phyloP scores from a whole-genome alignment of 30 jellyfish, hydroid and myxozoan species.

The Aurelia aurita complex sp. Pacific region DNA sequence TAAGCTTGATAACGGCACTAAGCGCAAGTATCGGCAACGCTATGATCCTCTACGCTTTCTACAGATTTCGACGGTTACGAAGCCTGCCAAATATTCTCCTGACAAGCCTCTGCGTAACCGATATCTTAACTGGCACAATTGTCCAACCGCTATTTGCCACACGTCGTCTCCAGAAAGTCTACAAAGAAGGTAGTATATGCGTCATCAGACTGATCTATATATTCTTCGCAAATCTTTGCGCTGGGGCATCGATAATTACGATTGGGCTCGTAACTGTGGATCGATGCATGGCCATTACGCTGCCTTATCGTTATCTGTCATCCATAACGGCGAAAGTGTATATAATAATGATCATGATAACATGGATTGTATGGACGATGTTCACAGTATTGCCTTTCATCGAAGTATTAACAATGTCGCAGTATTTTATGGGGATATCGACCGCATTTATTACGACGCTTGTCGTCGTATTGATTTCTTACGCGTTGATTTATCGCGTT shows the following conservation, averaged over 20 bases:
- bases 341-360: not conserved
- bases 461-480: conserved; percentile 24
- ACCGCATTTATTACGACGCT: conserved; percentile 11
- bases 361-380: conserved; percentile 45
- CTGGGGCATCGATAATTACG: conserved; percentile 58
- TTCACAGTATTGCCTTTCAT: conserved; percentile 51
- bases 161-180: conserved; percentile 39
- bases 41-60: conserved; percentile 37
- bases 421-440: conserved; percentile 44
- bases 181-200: conserved; percentile 7
- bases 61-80: conserved; percentile 22
- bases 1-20: conserved; percentile 29
- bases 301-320: conserved; percentile 45
- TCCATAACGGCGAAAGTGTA: conserved; percentile 9
- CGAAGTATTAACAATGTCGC: conserved; percentile 28
- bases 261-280: conserved; percentile 64
- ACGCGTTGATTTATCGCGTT: conserved; percentile 47
- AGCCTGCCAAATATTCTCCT: conserved; percentile 42
- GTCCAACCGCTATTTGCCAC: conserved; percentile 57
- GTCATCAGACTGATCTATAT: conserved; percentile 35
- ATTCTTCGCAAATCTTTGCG: conserved; percentile 64
- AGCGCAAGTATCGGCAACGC: conserved; percentile 52
- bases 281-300: conserved; percentile 54
- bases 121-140: conserved; percentile 48
- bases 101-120: conserved; percentile 61